Base-by-base conservation (phyloP, 2,797 vertebrate species). In the Erpetoichthys calabaricus region DNA sequence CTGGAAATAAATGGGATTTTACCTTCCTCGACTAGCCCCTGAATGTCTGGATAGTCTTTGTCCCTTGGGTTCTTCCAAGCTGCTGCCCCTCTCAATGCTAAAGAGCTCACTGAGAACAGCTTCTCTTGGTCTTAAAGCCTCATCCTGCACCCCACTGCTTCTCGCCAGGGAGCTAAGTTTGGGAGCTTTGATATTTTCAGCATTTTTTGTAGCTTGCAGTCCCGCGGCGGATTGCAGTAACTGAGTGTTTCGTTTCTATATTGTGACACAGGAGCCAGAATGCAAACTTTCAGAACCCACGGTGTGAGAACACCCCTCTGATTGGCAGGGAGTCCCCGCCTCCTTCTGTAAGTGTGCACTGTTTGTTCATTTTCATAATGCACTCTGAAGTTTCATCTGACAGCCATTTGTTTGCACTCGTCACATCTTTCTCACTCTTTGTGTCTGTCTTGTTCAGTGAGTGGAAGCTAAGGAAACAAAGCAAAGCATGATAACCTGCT, bases 291-390 rank as follows among this genome's bases (percentile, higher is more conserved):
- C 94, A 92, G 84, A 98, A 93, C 68, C 92, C 94, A 45, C 94
- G 94, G 74, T 97, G 93, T 74, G 94, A 98, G 86, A 99, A 98
- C 77, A 98, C 94, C 5, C 96, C 96, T 47, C 86, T 98, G 85
- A 99, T 99, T 60, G 94, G 90, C 71, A 88, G 92, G 62, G 94
- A 98, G 80, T 99, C 94, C 71, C 96, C 96, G 65, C 96, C 96
- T 57, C 96, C 96, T 65, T 91, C 94, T 71, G 96, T 99, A 88
- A 95, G 94, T 89, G 61, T 68, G 59, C 44, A 52, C 7, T 42
- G 10, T 54, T 54, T 10, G 45, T 44, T 42, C 51, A 44, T 45
- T 47, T 49, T 45, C 42, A 8, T n/a, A 58, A 53, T 45, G 44
- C 58, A 55, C 50, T 55, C 47, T 62, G 58, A 7, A 51, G 60